Evolutionary conservation across 2,888 invertebrate genomes (phyloP), one percentile per base, ranked within the genome.

Genomic region (Parascotia fuliginaria): DNA sequence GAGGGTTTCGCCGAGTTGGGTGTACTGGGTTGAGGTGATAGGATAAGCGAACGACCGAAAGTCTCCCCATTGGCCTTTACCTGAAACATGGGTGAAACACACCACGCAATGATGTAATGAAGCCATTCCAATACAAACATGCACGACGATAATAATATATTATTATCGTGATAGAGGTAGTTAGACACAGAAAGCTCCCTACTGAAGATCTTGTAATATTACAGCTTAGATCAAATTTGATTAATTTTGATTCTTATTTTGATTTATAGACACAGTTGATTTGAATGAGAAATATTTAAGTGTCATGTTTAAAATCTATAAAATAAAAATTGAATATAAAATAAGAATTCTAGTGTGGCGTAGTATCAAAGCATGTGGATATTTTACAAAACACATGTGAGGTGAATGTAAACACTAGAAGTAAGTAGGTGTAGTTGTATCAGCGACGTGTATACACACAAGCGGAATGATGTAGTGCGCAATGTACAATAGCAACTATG

Each of bases 41-140:
- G 92, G 93, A 93, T 92, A 93, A 91, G 92, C 93, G 93, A 93
- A 92, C 92, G 91, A 89, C 93, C 93, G 93, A 93, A 94, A 91
- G 93, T 93, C 92, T 94, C 94, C 87, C 93, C 93, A 89, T 93
- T 93, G 90, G 94, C 94, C 94, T 94, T 93, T 83, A 94, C 94
- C 94, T 94, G 94, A 93, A 94, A 94, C 93, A 92, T 92, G 93
- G 86, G 92, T 90, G 92, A 93, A 89, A 91, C 91, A 91, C 91
- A 91, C 92, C 90, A 92, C 91, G 91, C 91, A 90, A 91, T 92
- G 91, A 92, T 92, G 91, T 91, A 90, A 86, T 91, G 90, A 91
- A 91, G 91, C 91, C 92, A 91, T 92, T 91, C 92, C 91, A 81
- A 79, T 88, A 89, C 87, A 86, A 81, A 88, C 91, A 91, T 91